A percentile compares a stretch with the other conserved stretches of the same genome.
phyloP scores from a whole-genome alignment of 1,140 invertebrate genomes.

The Steinernema feltiae region DNA sequence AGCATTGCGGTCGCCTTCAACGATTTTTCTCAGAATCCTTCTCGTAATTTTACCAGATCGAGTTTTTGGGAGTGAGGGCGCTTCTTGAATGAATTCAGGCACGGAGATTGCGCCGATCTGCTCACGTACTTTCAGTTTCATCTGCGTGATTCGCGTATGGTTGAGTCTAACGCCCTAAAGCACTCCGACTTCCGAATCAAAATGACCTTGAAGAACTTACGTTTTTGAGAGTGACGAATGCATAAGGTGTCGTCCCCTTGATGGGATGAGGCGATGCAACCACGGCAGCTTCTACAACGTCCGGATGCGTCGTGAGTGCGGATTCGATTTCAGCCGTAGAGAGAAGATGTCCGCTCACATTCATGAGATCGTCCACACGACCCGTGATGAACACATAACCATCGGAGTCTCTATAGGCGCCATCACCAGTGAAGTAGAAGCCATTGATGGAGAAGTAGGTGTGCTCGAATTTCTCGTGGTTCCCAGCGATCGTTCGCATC shows the following conservation, averaged over 20 bases:
- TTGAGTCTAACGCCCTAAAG: slow-evolving; percentile 33
- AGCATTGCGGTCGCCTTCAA: slow-evolving; percentile 68
- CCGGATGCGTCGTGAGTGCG: slow-evolving; percentile 74
- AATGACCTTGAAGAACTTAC: background rate
- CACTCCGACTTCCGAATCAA: slow-evolving; percentile 20
- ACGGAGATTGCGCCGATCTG: slow-evolving; percentile 92
- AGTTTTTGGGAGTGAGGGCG: slow-evolving; percentile 86
- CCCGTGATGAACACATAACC: slow-evolving; percentile 95
- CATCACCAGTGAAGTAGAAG: slow-evolving; percentile 93
- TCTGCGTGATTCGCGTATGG: slow-evolving; percentile 28
- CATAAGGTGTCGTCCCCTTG: slow-evolving; percentile 92
- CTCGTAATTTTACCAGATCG: slow-evolving; percentile 97
- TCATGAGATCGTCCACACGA: slow-evolving; percentile 92
- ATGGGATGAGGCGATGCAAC: slow-evolving; percentile 84
- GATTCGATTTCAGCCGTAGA: slow-evolving; percentile 88
- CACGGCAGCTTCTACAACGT: slow-evolving; percentile 85
- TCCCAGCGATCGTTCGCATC: slow-evolving; percentile 83
- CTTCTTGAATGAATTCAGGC: slow-evolving; percentile 86
- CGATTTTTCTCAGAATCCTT: slow-evolving; percentile 83
- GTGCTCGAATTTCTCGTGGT: slow-evolving; percentile 83
- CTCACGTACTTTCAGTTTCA: slow-evolving; percentile 68
- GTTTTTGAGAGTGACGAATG: slow-evolving; percentile 73
- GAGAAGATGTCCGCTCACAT: slow-evolving; percentile 92
- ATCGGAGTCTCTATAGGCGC: slow-evolving; percentile 80
- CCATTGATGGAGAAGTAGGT: slow-evolving; percentile 95